Base-by-base conservation (phyloP, 35 echinoderm and acorn worm species). In the Strongylocentrotus purpuratus region DNA sequence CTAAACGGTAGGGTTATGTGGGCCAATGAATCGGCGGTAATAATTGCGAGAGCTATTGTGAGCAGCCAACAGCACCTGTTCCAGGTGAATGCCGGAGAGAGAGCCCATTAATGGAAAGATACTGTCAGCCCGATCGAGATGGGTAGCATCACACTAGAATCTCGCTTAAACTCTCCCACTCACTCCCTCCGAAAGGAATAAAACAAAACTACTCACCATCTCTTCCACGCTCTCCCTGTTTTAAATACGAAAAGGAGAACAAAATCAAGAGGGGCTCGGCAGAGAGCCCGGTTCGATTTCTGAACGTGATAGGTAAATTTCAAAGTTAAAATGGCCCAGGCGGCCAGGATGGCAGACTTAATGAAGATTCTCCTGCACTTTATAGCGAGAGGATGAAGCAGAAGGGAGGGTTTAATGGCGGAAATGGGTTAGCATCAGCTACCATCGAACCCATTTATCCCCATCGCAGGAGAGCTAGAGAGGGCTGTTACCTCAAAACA, bases 271-370 rank as follows among this genome's bases (percentile, higher is more conserved):
- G 91, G 91, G 91, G 48, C 91, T 93, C 46, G 46, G 91, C 91
- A 58, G 20, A 46, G 48, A 55, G 91, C 45, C 46, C 91, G 46
- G 46, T 93, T 93, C 91, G 91, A 93, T 93, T 93, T 93, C 91
- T 93, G 91, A n/a, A 93, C 48, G 91, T 93, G 91, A 93, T 93
- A 93, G 91, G 91, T 93, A 93, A 58, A 93, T 93, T 93, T 93
- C 46, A 93, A 93, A 93, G 33, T 93, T 93, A 58, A 93, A 93
- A 50, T 93, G 91, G 48, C 91, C 45, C 91, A 55, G 46, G 48
- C 91, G 91, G 48, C 91, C 91, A 48, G 48, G 91, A 11, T 93
- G 91, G 48, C 48, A 32, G 45, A 58, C 91, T 93, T 93, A 93
- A 93, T 93, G 91, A 93, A 93, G 91, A 93, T 47, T 47, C 31